phyloP scores from a whole-genome alignment of 2,797 vertebrate species.

The Muscicapa striata region DNA sequence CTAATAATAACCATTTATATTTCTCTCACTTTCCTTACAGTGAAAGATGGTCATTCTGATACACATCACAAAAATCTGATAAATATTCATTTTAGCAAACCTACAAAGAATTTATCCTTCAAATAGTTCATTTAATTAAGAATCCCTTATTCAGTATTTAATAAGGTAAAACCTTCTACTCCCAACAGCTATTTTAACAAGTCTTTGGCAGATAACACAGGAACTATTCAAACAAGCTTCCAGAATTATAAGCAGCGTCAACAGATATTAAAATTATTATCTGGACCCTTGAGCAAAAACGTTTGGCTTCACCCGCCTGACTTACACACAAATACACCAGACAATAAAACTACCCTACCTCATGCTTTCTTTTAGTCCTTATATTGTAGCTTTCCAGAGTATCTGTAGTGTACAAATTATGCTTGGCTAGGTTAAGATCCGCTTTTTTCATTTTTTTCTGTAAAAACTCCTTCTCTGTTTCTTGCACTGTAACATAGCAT shows the following conservation, averaged over 20 bases:
- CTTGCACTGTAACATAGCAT: constrained; percentile 65
- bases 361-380: constrained; percentile 47
- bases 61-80: constrained; percentile 32
- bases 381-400: constrained; percentile 40
- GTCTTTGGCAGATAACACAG: constrained; percentile 69
- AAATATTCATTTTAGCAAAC: constrained; percentile 68
- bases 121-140: constrained; percentile 70
- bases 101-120: constrained; percentile 60
- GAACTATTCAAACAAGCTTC: constrained; percentile 63
- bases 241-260: constrained; percentile 67
- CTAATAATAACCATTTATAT: background rate
- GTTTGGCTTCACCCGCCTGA: constrained; percentile 63
- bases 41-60: background rate
- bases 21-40: constrained; percentile 1
- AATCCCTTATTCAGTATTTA: constrained; percentile 62
- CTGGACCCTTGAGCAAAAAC: constrained; percentile 70
- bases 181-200: constrained; percentile 65
- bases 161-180: constrained; percentile 68
- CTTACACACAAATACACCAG: constrained; percentile 63
- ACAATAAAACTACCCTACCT: constrained; percentile 67
- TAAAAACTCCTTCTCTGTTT: constrained; percentile 76
- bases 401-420: constrained; percentile 4
- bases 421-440: constrained; percentile 50
- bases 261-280: constrained; percentile 75
- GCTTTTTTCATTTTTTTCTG: constrained; percentile 69